phyloP scores from a whole-genome alignment of 1,140 invertebrate species.

The Acromyrmex heyeri region DNA sequence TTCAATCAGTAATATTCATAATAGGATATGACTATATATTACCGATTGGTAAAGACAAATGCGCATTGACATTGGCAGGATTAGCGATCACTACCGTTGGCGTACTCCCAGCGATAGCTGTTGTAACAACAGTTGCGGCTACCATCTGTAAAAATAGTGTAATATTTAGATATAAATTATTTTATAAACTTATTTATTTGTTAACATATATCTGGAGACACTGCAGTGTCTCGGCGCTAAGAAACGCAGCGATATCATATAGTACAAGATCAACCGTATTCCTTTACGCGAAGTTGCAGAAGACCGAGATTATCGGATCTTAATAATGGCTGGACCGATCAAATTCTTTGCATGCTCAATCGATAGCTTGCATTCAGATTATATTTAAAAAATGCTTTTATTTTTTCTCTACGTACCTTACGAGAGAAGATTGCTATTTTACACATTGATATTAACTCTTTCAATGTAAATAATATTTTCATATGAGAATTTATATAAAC shows the following conservation, averaged over 20 bases:
- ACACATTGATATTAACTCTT: not conserved
- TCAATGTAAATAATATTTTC: not conserved
- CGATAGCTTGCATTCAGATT: too few relatives aligned
- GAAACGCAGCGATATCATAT: too few relatives aligned
- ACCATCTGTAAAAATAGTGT: constrained; percentile 80
- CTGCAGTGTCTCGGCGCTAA: too few relatives aligned
- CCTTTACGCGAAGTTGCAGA: too few relatives aligned
- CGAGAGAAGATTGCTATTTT: not conserved
- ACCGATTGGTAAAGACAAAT: constrained; percentile 88
- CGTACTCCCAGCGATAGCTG: constrained; percentile 84
- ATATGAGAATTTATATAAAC: not conserved
- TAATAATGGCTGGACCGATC: too few relatives aligned
- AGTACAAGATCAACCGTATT: too few relatives aligned
- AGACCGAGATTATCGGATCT: too few relatives aligned
- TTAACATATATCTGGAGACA: too few relatives aligned
- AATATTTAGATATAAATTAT: constrained; percentile 4
- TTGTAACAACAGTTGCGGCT: constrained; percentile 84
- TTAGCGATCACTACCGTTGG: constrained; percentile 87
- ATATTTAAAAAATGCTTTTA: too few relatives aligned
- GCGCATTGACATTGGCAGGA: constrained; percentile 87
- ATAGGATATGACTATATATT: constrained; percentile 45
- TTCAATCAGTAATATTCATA: not conserved
- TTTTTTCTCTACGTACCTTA: too few relatives aligned
- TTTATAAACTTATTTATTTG: not conserved
- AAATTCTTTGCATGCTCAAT: too few relatives aligned